Evolutionary conservation across 2,888 invertebrate species (phyloP), one percentile per base, ranked within the genome.

Genomic region (Drosophila tripunctata): DNA sequence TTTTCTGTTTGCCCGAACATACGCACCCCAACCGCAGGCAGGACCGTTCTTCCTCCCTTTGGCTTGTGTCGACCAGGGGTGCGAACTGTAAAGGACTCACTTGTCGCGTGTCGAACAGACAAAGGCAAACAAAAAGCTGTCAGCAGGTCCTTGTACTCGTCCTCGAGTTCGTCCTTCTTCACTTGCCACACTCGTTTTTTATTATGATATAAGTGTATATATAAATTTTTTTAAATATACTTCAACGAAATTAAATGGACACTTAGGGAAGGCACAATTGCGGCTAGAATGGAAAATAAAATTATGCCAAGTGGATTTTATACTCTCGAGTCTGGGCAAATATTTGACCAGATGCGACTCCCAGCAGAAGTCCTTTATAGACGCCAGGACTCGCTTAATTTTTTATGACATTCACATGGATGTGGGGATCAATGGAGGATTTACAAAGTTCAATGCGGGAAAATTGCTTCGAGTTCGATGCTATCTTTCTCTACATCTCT

Each of bases 271-370:
- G 44, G 47, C 44, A 70, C 75, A 64, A 51, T 64, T 68, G 61
- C 40, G 61, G 48, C 36, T 22, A 45, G 68, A 62, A 52, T 47
- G 47, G 10, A 68, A 69, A 73, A 65, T 72, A 61, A 83, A 74
- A 68, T 85, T 66, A 65, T 40, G 62, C 54, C 76, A 79, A 83
- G 86, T 80, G 85, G 75, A 67, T 80, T 71, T 77, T 67, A 10
- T 27, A 8, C 10, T 38, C 43, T 12, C 14, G 36, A 45, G 65
- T 72, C 55, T 75, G 62, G 24, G 78, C 57, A 87, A 88, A 88
- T 89, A 89, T 88, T 89, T 84, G 86, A 80, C 87, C 88, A 88
- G 89, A 89, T 88, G 88, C 74, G 40, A 22, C 47, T 36, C 44
- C n/a, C 43, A 38, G 35, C 30, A 33, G 19, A 35, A 78, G 31